Percentiles rank a stretch among this genome's conserved stretches.
Evolutionary conservation across 1,140 invertebrate genomes (phyloP).

Genomic region (Polyergus mexicanus): DNA sequence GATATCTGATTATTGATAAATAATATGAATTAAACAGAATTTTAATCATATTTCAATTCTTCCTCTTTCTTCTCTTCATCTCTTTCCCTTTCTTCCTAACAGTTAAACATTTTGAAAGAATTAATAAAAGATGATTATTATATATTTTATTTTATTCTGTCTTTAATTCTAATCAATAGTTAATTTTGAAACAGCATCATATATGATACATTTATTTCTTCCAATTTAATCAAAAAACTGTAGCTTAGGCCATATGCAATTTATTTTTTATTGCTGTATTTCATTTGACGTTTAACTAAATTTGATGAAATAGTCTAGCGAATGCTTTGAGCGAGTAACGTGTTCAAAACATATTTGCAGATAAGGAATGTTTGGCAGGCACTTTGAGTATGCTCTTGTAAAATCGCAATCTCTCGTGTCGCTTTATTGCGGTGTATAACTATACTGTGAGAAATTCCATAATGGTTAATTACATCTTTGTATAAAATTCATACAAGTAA

Average conservation of each 20-base stretch:
- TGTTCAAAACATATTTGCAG: slow-evolving; percentile 13
- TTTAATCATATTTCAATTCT: neutral
- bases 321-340: slow-evolving; percentile 7
- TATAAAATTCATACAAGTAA: neutral
- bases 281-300: slow-evolving; percentile 1
- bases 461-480: slow-evolving; percentile 29
- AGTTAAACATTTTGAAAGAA: neutral
- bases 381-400: slow-evolving; percentile 28
- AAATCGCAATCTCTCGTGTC: slow-evolving; percentile 18
- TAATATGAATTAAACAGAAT: slow-evolving; percentile 6
- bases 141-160: neutral
- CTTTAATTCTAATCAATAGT: neutral
- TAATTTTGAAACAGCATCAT: neutral
- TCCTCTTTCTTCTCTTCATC: too few species aligned
- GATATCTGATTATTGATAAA: neutral
- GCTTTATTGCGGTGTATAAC: slow-evolving; percentile 28
- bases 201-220: neutral
- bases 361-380: slow-evolving; percentile 42
- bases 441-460: slow-evolving; percentile 25
- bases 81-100: too few species aligned
- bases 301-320: slow-evolving; percentile 18
- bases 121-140: neutral
- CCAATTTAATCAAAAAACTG: neutral
- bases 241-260: neutral
- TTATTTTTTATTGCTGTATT: neutral